Evolutionary conservation across 1,140 invertebrate species (phyloP), one percentile per base, ranked within the genome.

Genomic region (Drosophila elegans): DNA sequence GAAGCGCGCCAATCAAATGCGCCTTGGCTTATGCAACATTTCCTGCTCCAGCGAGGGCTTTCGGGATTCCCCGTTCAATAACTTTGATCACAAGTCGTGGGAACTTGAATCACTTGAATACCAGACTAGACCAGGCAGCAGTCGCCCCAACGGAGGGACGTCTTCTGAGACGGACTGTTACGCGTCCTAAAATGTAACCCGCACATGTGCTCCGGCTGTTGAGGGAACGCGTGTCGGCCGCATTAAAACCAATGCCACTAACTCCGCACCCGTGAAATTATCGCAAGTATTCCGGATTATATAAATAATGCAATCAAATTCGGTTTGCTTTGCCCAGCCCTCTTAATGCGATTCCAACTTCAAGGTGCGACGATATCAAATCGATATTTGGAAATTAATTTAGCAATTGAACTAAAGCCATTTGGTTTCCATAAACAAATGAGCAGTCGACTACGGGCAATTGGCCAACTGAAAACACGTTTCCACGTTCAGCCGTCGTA

Each of bases 81-180:
- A 42, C 44, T 57, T 66, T 51, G 59, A 80, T 84, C 62, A n/a
- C 76, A 51, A 63, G 48, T 62, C 57, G 38, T 38, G 39, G 48
- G 51, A 71, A 41, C 42, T 48, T 42, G 29, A 27, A 55, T 51
- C 29, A 56, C 38, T 38, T 25, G 4, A 25, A 48, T 32, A 44
- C 27, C 36, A 12, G 49, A 13, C 16, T 64, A 66, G 60, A 41
- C 44, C 32, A 42, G 62, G 75, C 97, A 98, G 94, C 97, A 97
- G 94, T 98, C 97, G 92, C 97, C 97, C 97, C 97, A 98, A 93
- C 97, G 95, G 80, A 98, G 95, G 93, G 96, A 97, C 93, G 97
- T 98, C 95, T 97, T 98, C 94, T 97, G 97, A 93, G 97, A 97
- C 94, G 97, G 97, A 94, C 96, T 97, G 94, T 98, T 98, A 94